These are phyloP conservation scores for Virgularia gustaviana DNA, from an alignment of 92 coral and sea anemone species.

Conservation along the genomic window DNA sequence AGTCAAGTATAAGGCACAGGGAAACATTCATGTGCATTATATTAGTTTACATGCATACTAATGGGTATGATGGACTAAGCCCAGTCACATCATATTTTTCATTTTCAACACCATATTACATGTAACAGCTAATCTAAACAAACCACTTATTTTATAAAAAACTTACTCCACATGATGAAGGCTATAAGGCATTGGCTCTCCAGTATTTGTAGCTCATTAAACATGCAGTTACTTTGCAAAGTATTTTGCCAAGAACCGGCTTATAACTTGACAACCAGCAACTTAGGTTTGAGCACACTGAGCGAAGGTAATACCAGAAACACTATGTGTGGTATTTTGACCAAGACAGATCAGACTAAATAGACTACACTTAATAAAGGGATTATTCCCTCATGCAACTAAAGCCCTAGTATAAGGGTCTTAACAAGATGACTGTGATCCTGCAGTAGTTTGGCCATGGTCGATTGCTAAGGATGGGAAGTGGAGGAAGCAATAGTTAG, in stretches of 20 bases:
- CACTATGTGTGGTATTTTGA: too few relatives aligned
- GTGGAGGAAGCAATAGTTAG: neutral
- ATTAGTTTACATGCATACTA: too few relatives aligned
- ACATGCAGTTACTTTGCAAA: slow-evolving; percentile 34
- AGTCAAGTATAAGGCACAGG: too few relatives aligned
- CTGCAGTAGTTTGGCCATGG: neutral
- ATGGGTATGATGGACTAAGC: too few relatives aligned
- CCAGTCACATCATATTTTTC: too few relatives aligned
- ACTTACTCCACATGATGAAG: slow-evolving; percentile 27
- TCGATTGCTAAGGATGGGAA: neutral
- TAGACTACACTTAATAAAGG: slow-evolving; percentile 8
- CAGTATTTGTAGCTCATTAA: neutral
- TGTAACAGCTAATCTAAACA: neutral
- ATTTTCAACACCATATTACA: neutral
- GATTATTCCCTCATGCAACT: slow-evolving; percentile 33
- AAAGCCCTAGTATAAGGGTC: neutral
- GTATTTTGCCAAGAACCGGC: slow-evolving; percentile 13
- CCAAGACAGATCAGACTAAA: too few relatives aligned
- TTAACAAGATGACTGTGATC: slow-evolving; percentile 2
- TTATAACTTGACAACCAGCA: too few relatives aligned
- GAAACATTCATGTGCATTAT: too few relatives aligned
- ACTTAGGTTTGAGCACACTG: neutral
- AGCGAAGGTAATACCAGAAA: neutral
- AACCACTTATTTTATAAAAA: neutral
- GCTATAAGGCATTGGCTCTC: slow-evolving; percentile 8